Evolutionary conservation across 1,140 invertebrate species (phyloP).

Genomic region (Plutomurus gul): DNA sequence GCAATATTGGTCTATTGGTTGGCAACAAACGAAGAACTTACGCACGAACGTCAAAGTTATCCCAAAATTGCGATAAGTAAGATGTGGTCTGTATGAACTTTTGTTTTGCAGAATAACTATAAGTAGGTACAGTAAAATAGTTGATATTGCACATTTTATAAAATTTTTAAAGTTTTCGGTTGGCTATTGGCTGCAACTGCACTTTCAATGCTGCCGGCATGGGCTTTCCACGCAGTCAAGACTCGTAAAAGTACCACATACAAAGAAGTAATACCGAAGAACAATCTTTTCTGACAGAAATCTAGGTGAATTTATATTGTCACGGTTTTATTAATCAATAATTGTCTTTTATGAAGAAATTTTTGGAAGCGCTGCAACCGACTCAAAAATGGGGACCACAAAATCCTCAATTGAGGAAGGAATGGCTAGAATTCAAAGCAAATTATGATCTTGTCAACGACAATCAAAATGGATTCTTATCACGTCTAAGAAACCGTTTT

Average conservation of each 20-base stretch:
- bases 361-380: conserved; percentile 60
- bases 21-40: conserved; percentile 62
- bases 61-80: conserved; percentile 47
- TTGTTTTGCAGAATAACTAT: not conserved
- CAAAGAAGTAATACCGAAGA: too few relatives aligned
- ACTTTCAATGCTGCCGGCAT: conserved; percentile 64
- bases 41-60: conserved; percentile 56
- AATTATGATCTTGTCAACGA: too few relatives aligned
- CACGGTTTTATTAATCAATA: conserved; percentile 34
- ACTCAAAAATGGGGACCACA: conserved; percentile 66
- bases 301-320: conserved; percentile 31
- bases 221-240: conserved; percentile 56
- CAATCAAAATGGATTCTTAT: too few relatives aligned
- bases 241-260: too few relatives aligned
- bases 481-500: too few relatives aligned
- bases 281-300: not conserved
- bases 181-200: conserved; percentile 64
- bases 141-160: not conserved
- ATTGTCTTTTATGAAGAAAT: conserved; percentile 54
- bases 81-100: not conserved
- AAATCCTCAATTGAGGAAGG: conserved; percentile 58
- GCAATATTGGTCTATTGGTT: conserved; percentile 70
- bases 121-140: not conserved
- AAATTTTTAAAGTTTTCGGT: conserved; percentile 56
- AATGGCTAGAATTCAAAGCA: conserved; percentile 64